Evolutionary conservation across 2,797 vertebrate species (phyloP), one percentile per base, ranked within the genome.

Genomic region (Peromyscus attwateri): DNA sequence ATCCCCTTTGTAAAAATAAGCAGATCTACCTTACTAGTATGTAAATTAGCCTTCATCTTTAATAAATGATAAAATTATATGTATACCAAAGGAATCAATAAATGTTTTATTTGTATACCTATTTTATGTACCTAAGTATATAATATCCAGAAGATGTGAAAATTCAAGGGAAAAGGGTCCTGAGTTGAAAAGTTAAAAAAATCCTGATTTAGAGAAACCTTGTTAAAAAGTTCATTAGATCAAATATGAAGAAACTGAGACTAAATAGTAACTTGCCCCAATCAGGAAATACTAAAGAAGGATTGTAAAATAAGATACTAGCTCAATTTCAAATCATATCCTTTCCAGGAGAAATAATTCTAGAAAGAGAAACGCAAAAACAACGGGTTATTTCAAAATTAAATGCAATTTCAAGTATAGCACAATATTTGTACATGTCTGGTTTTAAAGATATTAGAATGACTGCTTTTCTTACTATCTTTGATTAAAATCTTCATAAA

Each of bases 351-450:
- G 68, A 95, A 96, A 91, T 70, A 87, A 3, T 96, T 2, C 0
- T 84, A 79, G 89, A 68, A 88, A 92, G 91, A 82, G 27, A 95
- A 94, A 77, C 75, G 49, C 25, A 91, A 94, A 95, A 14, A n/a
- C 49, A 95, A 57, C 64, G 29, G n/a, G 3, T 68, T 87, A 95
- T 92, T 96, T 93, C 80, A 95, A 34, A 93, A 95, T 73, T 34
- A 80, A 91, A 94, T 62, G 3, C n/a, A 79, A 89, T 60, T 76
- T 77, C 90, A 89, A 23, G 14, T 73, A 52, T 76, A 84, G 43
- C 46, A 94, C 12, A 84, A 37, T 77, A 89, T 89, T 0, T 64
- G 40, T 60, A 94, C 43, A 80, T 82, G 55, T 17, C 89, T 77
- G 16, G 17, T 37, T 46, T 92, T 94, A 92, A 89, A 43, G 40